Percentiles rank a stretch among this genome's conserved stretches.
Evolutionary conservation across 2,888 invertebrate species (phyloP).

Genomic region (Nemoura dubitans): DNA sequence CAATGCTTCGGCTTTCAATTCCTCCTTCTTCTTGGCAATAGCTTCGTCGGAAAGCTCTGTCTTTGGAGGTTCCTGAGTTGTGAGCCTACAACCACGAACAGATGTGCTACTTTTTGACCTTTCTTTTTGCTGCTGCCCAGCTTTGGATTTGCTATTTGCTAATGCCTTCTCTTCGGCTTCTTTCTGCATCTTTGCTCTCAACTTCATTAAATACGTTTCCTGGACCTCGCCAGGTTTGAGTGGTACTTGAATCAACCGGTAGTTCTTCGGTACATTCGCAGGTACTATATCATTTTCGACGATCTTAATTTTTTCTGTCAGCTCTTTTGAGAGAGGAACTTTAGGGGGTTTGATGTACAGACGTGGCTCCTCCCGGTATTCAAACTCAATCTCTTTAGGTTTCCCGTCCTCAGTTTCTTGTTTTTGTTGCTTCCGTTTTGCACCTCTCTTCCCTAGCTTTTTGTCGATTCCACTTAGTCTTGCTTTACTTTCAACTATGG

Average conservation of each 20-base stretch:
- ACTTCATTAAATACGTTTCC: background rate
- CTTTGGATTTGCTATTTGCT: background rate
- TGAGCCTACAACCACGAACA: conserved; percentile 1
- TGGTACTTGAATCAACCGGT: background rate
- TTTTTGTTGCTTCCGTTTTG: background rate
- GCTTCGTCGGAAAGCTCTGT: background rate
- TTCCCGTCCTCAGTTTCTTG: background rate
- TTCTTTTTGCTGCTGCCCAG: no score
- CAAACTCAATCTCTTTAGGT: background rate
- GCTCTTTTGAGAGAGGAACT: background rate
- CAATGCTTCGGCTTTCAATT: background rate
- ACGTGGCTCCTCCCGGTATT: background rate
- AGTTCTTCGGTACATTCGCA: background rate
- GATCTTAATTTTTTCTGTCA: background rate
- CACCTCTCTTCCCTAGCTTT: background rate
- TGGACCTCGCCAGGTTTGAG: background rate
- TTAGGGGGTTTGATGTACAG: background rate
- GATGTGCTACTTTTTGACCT: background rate
- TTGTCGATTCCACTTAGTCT: background rate
- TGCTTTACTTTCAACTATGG: no score
- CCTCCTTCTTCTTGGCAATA: background rate
- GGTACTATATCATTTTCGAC: background rate
- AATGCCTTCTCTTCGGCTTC: background rate
- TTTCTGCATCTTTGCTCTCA: background rate
- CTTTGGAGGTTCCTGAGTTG: background rate